These are phyloP conservation scores for human DNA, from an alignment of 2,113 vertebrate genomes.

Conservation along the genomic window DNA sequence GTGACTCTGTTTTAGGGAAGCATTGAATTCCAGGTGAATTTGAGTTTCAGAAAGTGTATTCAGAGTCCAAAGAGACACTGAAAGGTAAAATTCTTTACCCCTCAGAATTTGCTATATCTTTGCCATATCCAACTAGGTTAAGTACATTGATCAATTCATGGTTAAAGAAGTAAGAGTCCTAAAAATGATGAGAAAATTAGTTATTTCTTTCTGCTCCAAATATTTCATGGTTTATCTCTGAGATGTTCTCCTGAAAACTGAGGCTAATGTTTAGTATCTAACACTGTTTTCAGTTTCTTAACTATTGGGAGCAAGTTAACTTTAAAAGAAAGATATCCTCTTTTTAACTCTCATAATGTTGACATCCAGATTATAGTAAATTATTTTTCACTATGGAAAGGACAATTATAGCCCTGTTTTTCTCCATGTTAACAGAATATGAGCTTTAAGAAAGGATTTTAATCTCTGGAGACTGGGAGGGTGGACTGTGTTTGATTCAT, in stretches of 20 bases:
- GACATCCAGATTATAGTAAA: slow-evolving; percentile 9
- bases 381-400: slow-evolving; percentile 48
- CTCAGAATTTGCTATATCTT: background rate
- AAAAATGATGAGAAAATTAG: background rate
- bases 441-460: slow-evolving; percentile 3
- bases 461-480: background rate
- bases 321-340: slow-evolving; percentile 49
- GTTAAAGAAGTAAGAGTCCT: slow-evolving; percentile 35
- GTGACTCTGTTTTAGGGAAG: slow-evolving; percentile 19
- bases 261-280: background rate
- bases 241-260: background rate
- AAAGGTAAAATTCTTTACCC: background rate
- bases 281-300: slow-evolving; percentile 24
- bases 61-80: background rate
- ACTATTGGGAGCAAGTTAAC: slow-evolving; percentile 26
- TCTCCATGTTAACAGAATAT: background rate
- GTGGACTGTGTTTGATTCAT: background rate
- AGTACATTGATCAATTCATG: background rate
- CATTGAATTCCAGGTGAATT: background rate
- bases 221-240: background rate
- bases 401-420: background rate
- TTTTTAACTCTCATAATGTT: slow-evolving; percentile 56
- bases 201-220: slow-evolving; percentile 41
- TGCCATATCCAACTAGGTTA: background rate
- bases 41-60: background rate